phyloP scores from a whole-genome alignment of 2,113 vertebrate species.

The Rhinolophus ferrumequinum region DNA sequence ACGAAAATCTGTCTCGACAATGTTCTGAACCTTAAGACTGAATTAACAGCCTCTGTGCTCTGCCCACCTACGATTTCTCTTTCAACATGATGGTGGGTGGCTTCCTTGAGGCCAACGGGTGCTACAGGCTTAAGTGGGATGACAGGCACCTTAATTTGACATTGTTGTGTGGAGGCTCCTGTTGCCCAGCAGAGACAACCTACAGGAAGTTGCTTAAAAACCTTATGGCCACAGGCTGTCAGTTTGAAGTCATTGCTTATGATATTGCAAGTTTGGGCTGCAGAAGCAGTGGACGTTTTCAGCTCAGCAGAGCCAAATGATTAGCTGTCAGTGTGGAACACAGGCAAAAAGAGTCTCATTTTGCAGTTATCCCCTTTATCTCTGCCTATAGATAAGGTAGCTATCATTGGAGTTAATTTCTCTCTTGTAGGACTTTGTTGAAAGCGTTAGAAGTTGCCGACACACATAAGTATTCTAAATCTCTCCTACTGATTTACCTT shows the following conservation, averaged over 20 bases:
- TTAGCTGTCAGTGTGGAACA: background rate
- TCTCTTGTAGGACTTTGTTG: background rate
- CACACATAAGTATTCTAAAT: background rate
- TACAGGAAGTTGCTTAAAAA: constrained; percentile 20
- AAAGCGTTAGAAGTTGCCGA: background rate
- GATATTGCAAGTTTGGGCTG: background rate
- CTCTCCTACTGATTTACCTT: background rate
- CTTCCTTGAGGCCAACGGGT: background rate
- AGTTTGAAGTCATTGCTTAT: background rate
- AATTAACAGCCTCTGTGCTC: background rate
- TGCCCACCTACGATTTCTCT: background rate
- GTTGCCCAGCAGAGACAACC: background rate
- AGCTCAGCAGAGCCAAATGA: background rate
- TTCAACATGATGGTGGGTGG: background rate
- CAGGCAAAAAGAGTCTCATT: background rate
- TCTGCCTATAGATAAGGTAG: background rate
- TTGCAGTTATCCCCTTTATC: background rate
- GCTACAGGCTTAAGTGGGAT: background rate
- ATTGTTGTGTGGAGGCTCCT: background rate
- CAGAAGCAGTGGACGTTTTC: background rate
- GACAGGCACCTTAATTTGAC: background rate
- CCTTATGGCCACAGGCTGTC: background rate
- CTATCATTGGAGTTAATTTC: background rate
- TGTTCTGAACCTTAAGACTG: background rate
- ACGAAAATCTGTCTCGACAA: background rate